Evolutionary conservation across 1,140 invertebrate genomes (phyloP), one percentile per base, ranked within the genome.

Genomic region (Arctopsyche grandis): DNA sequence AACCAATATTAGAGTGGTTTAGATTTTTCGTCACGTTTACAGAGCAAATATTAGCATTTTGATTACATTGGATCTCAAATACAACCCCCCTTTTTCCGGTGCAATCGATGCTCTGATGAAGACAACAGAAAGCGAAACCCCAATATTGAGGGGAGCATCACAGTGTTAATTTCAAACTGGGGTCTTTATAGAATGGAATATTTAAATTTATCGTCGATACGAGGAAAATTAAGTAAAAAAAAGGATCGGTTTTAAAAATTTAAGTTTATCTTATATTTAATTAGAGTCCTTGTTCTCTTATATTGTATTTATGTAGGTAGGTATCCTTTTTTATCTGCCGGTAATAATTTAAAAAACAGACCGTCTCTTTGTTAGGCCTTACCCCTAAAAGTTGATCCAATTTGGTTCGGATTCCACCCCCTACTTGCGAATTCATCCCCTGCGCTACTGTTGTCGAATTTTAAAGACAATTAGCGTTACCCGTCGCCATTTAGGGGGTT

Each of bases 391-490:
- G 63, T 80, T 77, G 29, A 77, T 77, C 79, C 69, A 80, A 77
- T 80, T 80, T 77, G 69, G 56, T 73, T 21, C 52, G 48, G 48
- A 56, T 80, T 77, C 75, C 66, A 73, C 79, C 79, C 79, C 63
- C 75, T 70, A 21, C 66, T 76, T 76, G 21, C 60, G 74, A 76
- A 70, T 69, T 80, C 79, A 78, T 77, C 80, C 80, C 80, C 77
- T 58, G 69, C 63, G 80, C 74, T 76, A 79, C 80, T 77, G 80
- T 77, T 78, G 78, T 56, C 78, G 80, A 81, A 81, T 81, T 81
- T 81, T 81, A 81, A 81, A 81, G 80, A 81, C 80, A 81, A 81
- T 81, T 81, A 81, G 80, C 75, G 78, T 73, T 38, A 69, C 80
- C 66, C 63, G 70, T 73, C 78, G 78, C 74, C 69, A 79, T 81